phyloP scores from a whole-genome alignment of 2,113 vertebrate genomes.

The Peromyscus leucopus region DNA sequence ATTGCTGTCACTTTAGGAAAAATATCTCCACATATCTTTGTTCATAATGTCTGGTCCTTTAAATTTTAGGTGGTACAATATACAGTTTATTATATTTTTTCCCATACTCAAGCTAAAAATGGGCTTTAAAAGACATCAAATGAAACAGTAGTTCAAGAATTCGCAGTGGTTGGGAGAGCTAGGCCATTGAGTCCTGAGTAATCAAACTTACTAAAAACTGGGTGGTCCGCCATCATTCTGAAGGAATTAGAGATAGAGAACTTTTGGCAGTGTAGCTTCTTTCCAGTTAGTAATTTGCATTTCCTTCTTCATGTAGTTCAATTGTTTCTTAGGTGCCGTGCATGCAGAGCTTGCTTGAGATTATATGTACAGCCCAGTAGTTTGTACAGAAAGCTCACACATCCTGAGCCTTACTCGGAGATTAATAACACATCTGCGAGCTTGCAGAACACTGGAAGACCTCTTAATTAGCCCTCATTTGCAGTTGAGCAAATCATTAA shows the following conservation, averaged over 20 bases:
- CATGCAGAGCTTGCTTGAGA: constrained; percentile 57
- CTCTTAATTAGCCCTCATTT: not conserved
- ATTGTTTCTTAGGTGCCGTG: constrained; percentile 56
- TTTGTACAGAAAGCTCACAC: not conserved
- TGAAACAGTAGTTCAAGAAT: constrained; percentile 65
- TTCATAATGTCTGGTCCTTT: constrained; percentile 18
- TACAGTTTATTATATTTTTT: constrained; percentile 60
- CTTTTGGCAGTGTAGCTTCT: constrained; percentile 70
- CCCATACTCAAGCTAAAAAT: constrained; percentile 16
- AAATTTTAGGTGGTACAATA: constrained; percentile 47
- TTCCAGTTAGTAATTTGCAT: constrained; percentile 68
- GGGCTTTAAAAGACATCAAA: not conserved
- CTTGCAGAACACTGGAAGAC: not conserved
- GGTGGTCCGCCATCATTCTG: constrained; percentile 82
- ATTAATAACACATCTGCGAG: constrained; percentile 38
- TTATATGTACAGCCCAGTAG: not conserved
- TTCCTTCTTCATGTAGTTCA: constrained; percentile 64
- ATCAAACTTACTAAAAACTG: constrained; percentile 64
- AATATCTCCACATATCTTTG: constrained; percentile 55
- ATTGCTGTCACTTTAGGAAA: constrained; percentile 59
- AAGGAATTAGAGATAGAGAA: constrained; percentile 73
- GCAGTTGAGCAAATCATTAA: not conserved
- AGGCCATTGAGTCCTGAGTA: constrained; percentile 33
- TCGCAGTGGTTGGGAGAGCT: not conserved
- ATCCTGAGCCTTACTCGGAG: constrained; percentile 53